Conservation (phyloP, 2,797 vertebrate species). For the Decapterus maruadsi region DNA sequence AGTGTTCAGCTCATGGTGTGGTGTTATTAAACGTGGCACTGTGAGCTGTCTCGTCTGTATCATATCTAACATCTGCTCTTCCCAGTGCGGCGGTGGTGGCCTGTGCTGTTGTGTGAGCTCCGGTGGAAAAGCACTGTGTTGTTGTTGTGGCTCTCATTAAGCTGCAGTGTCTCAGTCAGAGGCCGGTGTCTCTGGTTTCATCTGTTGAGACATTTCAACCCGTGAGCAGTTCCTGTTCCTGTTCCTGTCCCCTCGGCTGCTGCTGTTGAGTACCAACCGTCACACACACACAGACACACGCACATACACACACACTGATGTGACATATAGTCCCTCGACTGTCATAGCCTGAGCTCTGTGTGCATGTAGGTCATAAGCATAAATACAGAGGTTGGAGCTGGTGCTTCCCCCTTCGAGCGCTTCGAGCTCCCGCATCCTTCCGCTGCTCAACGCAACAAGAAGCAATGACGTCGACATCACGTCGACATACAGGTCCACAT, state of each 20-base stretch:
- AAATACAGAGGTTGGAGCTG: slow-evolving; percentile 58
- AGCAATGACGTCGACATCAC: slow-evolving; percentile 52
- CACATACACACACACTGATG: slow-evolving; percentile 11
- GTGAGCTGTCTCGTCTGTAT: background rate
- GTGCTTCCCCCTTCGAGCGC: slow-evolving; percentile 73
- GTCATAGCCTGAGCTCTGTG: slow-evolving; percentile 43
- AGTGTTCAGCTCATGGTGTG: background rate
- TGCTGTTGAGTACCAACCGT: slow-evolving; percentile 55
- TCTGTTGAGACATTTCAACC: slow-evolving; percentile 69
- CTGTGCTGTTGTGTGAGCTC: background rate
- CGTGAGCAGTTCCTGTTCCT: slow-evolving; percentile 79
- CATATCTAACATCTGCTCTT: background rate
- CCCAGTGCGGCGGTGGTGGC: background rate
- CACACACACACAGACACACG: slow-evolving; percentile 10
- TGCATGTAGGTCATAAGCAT: slow-evolving; percentile 75
- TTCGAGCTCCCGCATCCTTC: slow-evolving; percentile 78
- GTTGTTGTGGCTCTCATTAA: slow-evolving; percentile 60
- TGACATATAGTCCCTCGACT: slow-evolving; percentile 44
- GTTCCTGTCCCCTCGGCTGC: slow-evolving; percentile 64
- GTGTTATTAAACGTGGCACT: background rate
- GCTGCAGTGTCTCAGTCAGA: slow-evolving; percentile 48
- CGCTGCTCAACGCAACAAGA: slow-evolving; percentile 48
- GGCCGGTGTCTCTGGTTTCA: slow-evolving; percentile 59
- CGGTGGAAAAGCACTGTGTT: slow-evolving; percentile 55
- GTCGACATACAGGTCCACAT: slow-evolving; percentile 46